Base-by-base conservation (phyloP, 2,797 vertebrate genomes). In the Caiman crocodilus region DNA sequence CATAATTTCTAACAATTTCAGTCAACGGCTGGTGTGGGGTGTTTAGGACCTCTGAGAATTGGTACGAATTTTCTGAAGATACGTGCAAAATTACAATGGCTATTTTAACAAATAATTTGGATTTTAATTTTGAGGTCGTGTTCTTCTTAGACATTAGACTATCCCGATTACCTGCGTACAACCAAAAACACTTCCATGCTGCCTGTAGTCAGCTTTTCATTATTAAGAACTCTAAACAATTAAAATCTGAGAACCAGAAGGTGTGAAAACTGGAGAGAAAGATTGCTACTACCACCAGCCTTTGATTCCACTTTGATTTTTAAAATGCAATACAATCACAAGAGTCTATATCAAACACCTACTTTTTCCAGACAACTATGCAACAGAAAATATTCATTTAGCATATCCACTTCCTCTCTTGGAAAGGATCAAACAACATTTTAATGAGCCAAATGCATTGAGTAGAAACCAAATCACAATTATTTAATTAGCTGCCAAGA, bases 371-470 rank as follows among this genome's bases (percentile, higher is more conserved):
- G 9, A 23, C 58, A 8, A 85, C 42, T 80, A 59, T 82, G 85
- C 14, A 64, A 12, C 14, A 83, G 60, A 78, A 90, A 89, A 92
- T 35, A 61, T 32, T 85, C 21, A 78, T 64, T 78, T 12, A 84
- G 78, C 18, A 55, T 75, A 94, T 60, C 17, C 15, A 71, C 57
- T 25, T 79, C 50, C 67, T 67, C 75, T 80, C 65, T 82, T 42
- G 0, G 1, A 96, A 92, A 94, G 7, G 79, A 94, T 64, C 61
- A 96, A 85, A 95, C 4, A 78, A 30, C n/a, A 82, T n/a, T 90
- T 88, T 78, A 85, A 83, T 87, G 65, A 87, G 60, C 61, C 81
- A 89, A 81, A 88, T 63, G 77, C 75, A 93, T 76, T 74, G 28
- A 78, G 26, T 23, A 69, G 74, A 90, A 87, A 3, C 55, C 77